Conservation (phyloP, 2,797 vertebrate species). For the Phylloscopus collybita region DNA sequence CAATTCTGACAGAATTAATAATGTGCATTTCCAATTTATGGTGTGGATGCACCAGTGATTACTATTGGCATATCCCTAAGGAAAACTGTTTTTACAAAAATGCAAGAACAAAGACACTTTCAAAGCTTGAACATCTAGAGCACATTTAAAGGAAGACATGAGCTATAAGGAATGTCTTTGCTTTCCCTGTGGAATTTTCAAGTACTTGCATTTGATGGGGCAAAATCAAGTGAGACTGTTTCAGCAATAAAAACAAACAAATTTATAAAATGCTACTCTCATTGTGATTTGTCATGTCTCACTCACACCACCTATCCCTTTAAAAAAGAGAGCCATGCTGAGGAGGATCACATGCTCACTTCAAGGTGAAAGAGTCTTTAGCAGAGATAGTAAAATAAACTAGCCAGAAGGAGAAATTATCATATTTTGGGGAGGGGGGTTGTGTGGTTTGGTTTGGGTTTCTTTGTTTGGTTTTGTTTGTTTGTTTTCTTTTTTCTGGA, state of each 20-base stretch:
- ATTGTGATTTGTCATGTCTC: conserved; percentile 36
- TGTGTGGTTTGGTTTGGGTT: neutral
- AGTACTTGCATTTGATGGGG: conserved; percentile 69
- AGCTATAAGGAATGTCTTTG: conserved; percentile 68
- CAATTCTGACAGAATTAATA: conserved; percentile 48
- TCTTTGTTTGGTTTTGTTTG: too few relatives aligned
- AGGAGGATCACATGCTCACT: neutral
- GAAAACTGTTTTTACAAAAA: conserved; percentile 52
- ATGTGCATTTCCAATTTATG: conserved; percentile 36
- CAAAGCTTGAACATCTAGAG: conserved; percentile 22
- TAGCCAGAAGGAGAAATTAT: neutral
- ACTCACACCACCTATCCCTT: neutral
- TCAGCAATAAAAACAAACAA: conserved; percentile 70
- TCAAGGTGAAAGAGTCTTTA: conserved; percentile 17
- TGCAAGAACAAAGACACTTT: conserved; percentile 27
- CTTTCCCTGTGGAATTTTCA: conserved; percentile 68
- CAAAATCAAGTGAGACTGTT: conserved; percentile 67
- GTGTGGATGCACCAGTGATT: neutral
- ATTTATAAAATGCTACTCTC: conserved; percentile 49
- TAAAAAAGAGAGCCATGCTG: neutral
- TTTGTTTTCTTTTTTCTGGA: neutral
- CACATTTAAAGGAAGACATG: conserved; percentile 57
- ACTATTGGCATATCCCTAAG: conserved; percentile 29
- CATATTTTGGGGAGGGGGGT: neutral
- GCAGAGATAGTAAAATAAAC: neutral